Evolutionary conservation across 1,140 invertebrate genomes (phyloP).

Genomic region (Leptinotarsa lineolata): DNA sequence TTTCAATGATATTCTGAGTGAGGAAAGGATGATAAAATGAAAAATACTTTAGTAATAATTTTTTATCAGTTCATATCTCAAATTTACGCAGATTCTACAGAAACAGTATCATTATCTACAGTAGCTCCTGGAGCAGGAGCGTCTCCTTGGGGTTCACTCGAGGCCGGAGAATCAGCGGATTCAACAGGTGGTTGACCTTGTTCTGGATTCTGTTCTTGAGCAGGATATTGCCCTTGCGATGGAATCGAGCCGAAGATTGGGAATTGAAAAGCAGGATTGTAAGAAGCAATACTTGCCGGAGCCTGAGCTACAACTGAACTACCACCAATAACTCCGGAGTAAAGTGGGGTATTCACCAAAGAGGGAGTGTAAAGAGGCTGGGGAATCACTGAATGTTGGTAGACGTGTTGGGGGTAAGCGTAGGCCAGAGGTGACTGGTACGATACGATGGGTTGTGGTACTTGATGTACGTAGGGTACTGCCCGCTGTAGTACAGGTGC

Average conservation of each 20-base stretch:
- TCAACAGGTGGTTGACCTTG: background rate
- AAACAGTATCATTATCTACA: constrained; percentile 17
- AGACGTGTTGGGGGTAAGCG: background rate
- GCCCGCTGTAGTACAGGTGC: background rate
- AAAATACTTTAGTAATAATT: too few species aligned
- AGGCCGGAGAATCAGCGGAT: background rate
- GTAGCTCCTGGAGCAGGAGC: background rate
- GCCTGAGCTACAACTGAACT: background rate
- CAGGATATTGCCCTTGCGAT: background rate
- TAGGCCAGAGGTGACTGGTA: background rate
- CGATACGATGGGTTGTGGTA: background rate
- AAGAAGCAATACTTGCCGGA: background rate
- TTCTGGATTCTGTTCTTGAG: constrained; percentile 7
- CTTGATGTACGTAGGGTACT: background rate
- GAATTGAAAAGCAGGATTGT: background rate
- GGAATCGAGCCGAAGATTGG: background rate
- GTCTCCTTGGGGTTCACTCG: background rate
- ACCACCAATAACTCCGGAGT: background rate
- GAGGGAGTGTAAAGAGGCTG: background rate
- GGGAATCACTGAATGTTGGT: background rate
- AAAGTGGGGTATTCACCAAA: background rate
- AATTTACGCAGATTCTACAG: constrained; percentile 14
- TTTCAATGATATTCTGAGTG: too few species aligned
- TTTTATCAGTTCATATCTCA: background rate
- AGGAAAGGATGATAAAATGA: too few species aligned